Evolutionary conservation across 2,888 invertebrate genomes (phyloP).

Genomic region (Imbricaverruca yamaguchii): DNA sequence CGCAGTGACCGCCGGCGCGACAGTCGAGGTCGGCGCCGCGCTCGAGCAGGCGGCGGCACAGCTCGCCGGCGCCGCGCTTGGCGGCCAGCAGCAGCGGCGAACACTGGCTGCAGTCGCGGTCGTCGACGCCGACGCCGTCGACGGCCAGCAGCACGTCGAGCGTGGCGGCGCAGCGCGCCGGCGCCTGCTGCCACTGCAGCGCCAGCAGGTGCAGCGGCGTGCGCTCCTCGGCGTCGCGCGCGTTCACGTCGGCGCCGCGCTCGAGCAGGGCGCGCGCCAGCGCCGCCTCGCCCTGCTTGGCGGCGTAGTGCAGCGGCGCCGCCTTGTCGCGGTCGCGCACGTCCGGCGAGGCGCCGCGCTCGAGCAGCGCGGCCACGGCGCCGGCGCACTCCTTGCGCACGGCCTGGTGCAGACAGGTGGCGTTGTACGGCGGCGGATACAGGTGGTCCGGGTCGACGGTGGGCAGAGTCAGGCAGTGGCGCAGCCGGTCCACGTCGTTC

Average conservation of each 20-base stretch:
- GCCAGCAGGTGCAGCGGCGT: conserved; percentile 30
- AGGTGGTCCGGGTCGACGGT: background rate
- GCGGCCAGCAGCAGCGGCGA: conserved; percentile 32
- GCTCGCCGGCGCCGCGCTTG: conserved; percentile 28
- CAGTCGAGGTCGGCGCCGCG: conserved; percentile 30
- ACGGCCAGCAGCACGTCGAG: conserved; percentile 26
- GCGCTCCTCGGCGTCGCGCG: conserved; percentile 30
- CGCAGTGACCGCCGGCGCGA: conserved; percentile 26
- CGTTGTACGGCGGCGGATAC: background rate
- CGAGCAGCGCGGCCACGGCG: conserved; percentile 26
- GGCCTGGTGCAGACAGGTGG: background rate
- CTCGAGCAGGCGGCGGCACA: conserved; percentile 27
- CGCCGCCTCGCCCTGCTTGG: conserved; percentile 25
- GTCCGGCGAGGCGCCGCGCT: conserved; percentile 26
- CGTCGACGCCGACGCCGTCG: conserved; percentile 28
- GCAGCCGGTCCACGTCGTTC: background rate
- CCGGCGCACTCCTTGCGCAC: conserved; percentile 25
- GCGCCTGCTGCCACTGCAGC: conserved; percentile 25
- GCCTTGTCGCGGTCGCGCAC: background rate
- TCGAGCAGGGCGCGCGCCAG: conserved; percentile 27
- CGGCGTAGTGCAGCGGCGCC: background rate
- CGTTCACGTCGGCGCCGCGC: conserved; percentile 29
- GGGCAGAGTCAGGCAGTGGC: background rate
- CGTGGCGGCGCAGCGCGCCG: conserved; percentile 25
- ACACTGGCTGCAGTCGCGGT: conserved; percentile 25